Conservation (phyloP, 2,797 vertebrate species). For the Nyctalus aviator region DNA sequence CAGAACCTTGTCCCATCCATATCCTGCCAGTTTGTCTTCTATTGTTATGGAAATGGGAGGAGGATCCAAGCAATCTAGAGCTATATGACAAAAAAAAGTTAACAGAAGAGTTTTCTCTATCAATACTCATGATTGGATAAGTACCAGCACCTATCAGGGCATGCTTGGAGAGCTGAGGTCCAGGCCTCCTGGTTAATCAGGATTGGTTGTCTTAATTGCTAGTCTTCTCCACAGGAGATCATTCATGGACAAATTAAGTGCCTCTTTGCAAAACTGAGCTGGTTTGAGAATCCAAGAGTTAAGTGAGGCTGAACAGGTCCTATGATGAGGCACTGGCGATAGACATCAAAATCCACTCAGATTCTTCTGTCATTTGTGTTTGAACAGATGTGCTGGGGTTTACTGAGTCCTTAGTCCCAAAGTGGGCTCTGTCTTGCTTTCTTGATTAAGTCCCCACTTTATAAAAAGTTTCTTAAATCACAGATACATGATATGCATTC, state of each 20-base stretch:
- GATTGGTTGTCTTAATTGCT: constrained; percentile 67
- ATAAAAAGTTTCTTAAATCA: background rate
- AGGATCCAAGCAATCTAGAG: background rate
- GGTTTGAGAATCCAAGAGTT: constrained; percentile 16
- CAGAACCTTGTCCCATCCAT: background rate
- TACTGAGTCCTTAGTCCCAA: background rate
- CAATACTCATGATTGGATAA: constrained; percentile 41
- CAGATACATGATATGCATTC: background rate
- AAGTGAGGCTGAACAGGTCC: background rate
- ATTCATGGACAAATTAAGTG: constrained; percentile 69
- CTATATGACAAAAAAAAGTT: background rate
- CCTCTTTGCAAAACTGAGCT: constrained; percentile 16
- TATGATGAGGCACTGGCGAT: background rate
- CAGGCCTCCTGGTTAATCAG: constrained; percentile 56
- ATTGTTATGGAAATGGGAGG: background rate
- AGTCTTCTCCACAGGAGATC: constrained; percentile 53
- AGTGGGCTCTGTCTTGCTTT: background rate
- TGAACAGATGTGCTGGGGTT: background rate
- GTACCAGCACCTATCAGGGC: background rate
- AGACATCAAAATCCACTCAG: background rate
- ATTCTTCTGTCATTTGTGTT: constrained; percentile 2
- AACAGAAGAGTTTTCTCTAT: constrained; percentile 35
- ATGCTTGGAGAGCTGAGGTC: constrained; percentile 46
- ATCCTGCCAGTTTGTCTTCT: background rate
- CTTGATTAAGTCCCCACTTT: background rate